phyloP scores from a whole-genome alignment of 2,113 vertebrate species.

The Pyxicephalus adspersus region DNA sequence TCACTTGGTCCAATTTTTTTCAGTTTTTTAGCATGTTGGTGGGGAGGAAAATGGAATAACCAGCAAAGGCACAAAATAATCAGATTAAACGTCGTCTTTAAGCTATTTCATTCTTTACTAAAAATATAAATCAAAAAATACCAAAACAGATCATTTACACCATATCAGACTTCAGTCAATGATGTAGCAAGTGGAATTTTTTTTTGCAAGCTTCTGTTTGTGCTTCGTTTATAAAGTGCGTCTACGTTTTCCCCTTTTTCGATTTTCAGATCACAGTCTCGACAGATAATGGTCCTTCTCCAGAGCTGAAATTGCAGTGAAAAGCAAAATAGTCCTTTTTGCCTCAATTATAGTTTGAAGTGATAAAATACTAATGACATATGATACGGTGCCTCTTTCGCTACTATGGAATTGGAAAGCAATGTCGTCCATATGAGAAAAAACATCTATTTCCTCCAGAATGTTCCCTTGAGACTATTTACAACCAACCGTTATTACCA shows the following conservation, averaged over 20 bases:
- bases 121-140: neutral
- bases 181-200: neutral
- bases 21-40: no score
- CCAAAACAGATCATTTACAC: neutral
- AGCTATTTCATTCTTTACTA: no score
- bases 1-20: no score
- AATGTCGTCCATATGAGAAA: constrained; percentile 16
- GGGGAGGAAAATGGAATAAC: no score
- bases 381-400: constrained; percentile 38
- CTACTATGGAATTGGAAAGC: constrained; percentile 30
- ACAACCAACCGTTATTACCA: constrained; percentile 17
- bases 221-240: constrained; percentile 24
- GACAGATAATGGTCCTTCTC: constrained; percentile 37
- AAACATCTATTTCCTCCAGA: constrained; percentile 46
- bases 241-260: constrained; percentile 1
- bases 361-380: constrained; percentile 48
- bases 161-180: neutral
- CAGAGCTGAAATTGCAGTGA: constrained; percentile 42
- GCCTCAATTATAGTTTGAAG: constrained; percentile 41
- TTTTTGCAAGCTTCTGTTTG: constrained; percentile 14
- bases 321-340: constrained; percentile 49
- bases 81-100: no score
- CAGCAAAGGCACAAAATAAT: no score
- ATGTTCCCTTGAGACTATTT: constrained; percentile 40
- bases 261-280: constrained; percentile 49